Conservation (phyloP, 2,888 invertebrate species). For the Pollenia angustigena region DNA sequence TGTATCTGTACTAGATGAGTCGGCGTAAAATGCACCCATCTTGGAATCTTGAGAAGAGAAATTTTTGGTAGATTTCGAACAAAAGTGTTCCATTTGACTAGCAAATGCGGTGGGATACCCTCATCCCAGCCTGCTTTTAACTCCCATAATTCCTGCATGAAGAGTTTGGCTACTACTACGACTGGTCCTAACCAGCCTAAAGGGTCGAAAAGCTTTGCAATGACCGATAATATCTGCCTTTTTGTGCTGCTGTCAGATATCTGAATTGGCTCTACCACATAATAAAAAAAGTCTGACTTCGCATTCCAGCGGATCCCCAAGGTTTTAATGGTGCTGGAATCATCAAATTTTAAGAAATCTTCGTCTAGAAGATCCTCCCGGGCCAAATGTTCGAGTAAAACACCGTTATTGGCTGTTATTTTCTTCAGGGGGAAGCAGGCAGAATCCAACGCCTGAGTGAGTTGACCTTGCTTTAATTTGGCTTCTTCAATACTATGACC, state of each 20-base stretch:
- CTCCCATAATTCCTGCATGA: conserved; percentile 33
- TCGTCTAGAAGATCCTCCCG: conserved; percentile 7
- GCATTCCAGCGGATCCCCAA: conserved; percentile 9
- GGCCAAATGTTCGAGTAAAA: neutral
- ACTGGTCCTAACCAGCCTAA: conserved; percentile 41
- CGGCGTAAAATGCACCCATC: conserved; percentile 39
- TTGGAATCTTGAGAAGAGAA: conserved; percentile 21
- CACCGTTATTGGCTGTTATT: neutral
- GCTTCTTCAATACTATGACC: conserved; percentile 1
- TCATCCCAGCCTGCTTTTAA: conserved; percentile 36
- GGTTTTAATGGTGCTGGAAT: conserved; percentile 11
- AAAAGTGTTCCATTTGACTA: conserved; percentile 1
- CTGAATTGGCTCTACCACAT: neutral
- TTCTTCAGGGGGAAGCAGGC: neutral
- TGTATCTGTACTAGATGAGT: conserved; percentile 30
- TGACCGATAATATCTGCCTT: neutral
- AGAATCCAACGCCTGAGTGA: too few species aligned
- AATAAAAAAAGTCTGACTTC: neutral
- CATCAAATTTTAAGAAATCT: conserved; percentile 3
- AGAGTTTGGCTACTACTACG: conserved; percentile 3
- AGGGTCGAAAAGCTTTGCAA: too few species aligned
- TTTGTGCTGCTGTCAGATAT: neutral
- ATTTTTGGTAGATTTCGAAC: neutral
- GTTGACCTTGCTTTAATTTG: too few species aligned
- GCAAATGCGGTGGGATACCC: neutral